These are phyloP conservation scores for Cosmia pyralina DNA, from an alignment of 2,888 invertebrate genomes.

Conservation along the genomic window DNA sequence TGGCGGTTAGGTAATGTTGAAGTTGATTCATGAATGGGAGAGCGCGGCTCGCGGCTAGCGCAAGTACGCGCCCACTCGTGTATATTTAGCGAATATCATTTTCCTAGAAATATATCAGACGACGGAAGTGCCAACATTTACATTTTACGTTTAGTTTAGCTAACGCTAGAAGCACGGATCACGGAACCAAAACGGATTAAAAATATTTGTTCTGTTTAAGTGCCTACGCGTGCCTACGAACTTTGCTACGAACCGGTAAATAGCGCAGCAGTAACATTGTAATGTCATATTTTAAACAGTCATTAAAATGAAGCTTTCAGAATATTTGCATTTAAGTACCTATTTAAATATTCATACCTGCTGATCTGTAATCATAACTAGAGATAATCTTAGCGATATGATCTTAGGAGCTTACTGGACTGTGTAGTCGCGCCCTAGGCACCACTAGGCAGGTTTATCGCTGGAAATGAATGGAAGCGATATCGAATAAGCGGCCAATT, in stretches of 20 bases:
- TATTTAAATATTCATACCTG: slow-evolving; percentile 48
- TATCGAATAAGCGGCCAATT: slow-evolving; percentile 88
- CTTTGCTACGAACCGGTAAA: slow-evolving; percentile 36
- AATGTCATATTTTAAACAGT: slow-evolving; percentile 7
- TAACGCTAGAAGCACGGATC: slow-evolving; percentile 63
- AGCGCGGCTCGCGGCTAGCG: slow-evolving; percentile 75
- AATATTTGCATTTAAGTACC: slow-evolving; percentile 37
- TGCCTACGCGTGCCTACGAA: slow-evolving; percentile 40
- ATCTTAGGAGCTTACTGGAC: slow-evolving; percentile 73
- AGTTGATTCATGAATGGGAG: slow-evolving; percentile 90
- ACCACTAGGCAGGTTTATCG: slow-evolving; percentile 81
- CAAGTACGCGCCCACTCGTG: slow-evolving; percentile 77
- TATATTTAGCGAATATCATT: slow-evolving; percentile 87
- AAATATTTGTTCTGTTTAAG: slow-evolving; percentile 39
- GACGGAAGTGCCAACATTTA: slow-evolving; percentile 83
- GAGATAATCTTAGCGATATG: slow-evolving; percentile 77
- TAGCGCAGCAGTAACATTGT: slow-evolving; percentile 32
- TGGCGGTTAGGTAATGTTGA: slow-evolving; percentile 87
- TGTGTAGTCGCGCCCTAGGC: slow-evolving; percentile 73
- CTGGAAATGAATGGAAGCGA: slow-evolving; percentile 87
- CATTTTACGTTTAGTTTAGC: slow-evolving; percentile 75
- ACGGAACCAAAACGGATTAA: slow-evolving; percentile 31
- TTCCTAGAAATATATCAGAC: slow-evolving; percentile 85
- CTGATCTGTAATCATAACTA: slow-evolving; percentile 66
- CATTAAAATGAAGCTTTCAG: slow-evolving; percentile 19